Evolutionary conservation across 2,113 vertebrate species (phyloP), one percentile per base, ranked within the genome.

Genomic region (Spilogale gracilis): DNA sequence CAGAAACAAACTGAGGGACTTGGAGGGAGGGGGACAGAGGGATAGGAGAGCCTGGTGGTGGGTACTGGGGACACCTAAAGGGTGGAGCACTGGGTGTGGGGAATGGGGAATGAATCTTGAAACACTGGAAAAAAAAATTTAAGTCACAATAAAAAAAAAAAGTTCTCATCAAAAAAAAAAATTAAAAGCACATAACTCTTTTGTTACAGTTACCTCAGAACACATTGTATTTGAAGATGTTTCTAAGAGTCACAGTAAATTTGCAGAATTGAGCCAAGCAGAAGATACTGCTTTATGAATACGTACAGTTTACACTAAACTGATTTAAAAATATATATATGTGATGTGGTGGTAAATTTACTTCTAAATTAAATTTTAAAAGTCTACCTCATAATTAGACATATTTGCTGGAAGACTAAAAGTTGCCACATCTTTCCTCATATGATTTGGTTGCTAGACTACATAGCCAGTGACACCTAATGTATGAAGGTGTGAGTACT

Each of bases 391-490:
- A 65, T 76, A 87, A 76, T 97, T 94, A 94, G 71, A 91, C 63
- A 91, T 94, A 78, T 95, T 91, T 90, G 32, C 25, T 76, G 88
- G 92, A 93, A 92, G 81, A 54, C 25, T 91, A 92, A 97, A 94
- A 95, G 73, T 63, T 61, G 6, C 63, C n/a, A 45, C 23, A 89
- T 95, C 27, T 85, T 80, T 45, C 92, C 74, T 95, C 63, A 73
- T 2, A 32, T 89, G 79, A 76, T 56, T 85, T 97, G 30, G 91
- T 89, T 78, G 43, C 69, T 60, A 95, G 65, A 71, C 82, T 60
- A 92, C 61, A 69, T 30, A 83, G 50, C 81, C 94, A 87, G 60
- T 85, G 48, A 43, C 69, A 74, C 82, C 2, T 69, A 32, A 60
- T 85, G 86, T 88, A n/a, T 25, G 73, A 86, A 56, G 17, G 12